A percentile compares a stretch with the other conserved stretches of the same genome.
Evolutionary conservation across 1,140 invertebrate species (phyloP).

Genomic region (Drosophila parvula): DNA sequence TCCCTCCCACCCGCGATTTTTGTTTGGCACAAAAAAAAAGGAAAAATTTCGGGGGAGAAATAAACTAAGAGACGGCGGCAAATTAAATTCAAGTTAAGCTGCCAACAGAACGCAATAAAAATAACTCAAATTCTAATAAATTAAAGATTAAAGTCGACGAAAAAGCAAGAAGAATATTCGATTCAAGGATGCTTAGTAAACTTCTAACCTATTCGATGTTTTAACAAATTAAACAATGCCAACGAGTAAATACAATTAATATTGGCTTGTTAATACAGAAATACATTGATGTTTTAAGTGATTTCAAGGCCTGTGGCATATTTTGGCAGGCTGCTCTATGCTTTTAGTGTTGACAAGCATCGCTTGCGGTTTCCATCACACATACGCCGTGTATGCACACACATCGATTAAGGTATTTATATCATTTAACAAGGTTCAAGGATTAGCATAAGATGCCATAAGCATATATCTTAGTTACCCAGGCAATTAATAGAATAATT

Average conservation of each 20-base stretch:
- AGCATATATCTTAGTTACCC: no score
- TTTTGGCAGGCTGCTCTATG: background rate
- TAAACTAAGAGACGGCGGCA: slow-evolving; percentile 24
- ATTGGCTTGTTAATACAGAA: background rate
- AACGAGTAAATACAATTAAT: background rate
- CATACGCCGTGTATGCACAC: slow-evolving; percentile 10
- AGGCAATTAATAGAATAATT: background rate
- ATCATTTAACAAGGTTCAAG: background rate
- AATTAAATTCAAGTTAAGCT: slow-evolving; percentile 53
- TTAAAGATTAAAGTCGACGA: slow-evolving; percentile 52
- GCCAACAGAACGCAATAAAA: slow-evolving; percentile 23
- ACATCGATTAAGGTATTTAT: background rate
- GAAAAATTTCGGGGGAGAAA: no score
- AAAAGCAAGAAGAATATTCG: background rate
- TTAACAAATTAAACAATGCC: background rate
- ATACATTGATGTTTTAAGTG: background rate
- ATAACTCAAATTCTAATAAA: slow-evolving; percentile 57
- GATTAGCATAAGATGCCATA: no score
- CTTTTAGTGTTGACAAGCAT: slow-evolving; percentile 1
- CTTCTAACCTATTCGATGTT: background rate
- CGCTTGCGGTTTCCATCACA: slow-evolving; percentile 8
- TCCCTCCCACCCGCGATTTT: background rate
- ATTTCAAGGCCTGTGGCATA: background rate
- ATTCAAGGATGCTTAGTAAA: slow-evolving; percentile 12
- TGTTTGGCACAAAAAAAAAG: no score